Evolutionary conservation across 2,797 vertebrate species (phyloP), one percentile per base, ranked within the genome.

Genomic region (Otolemur crassicaudatus): DNA sequence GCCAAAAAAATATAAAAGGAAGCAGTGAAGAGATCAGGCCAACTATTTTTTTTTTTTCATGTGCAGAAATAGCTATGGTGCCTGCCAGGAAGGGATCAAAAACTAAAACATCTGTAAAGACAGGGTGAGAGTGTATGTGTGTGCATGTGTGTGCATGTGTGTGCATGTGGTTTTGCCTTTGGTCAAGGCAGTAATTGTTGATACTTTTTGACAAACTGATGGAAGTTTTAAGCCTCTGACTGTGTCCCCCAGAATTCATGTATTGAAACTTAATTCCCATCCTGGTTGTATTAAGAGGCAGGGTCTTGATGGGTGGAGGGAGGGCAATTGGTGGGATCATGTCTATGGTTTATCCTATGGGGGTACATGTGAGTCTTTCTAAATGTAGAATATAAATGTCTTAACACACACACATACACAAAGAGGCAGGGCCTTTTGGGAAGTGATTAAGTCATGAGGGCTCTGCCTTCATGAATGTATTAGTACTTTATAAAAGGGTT

Each of bases 11-110:
- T 60, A 73, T 23, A 56, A 88, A 75, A 94, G 29, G 69, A 79
- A 81, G 9, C 37, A 19, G 58, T 31, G 13, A 31, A 87, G 31
- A 67, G 70, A 67, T 88, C 67, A 88, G 16, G 60, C 76, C 31
- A 76, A 58, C 79, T 76, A 69, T 83, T 83, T 94, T 43, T 89
- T 76, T 60, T 83, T 83, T 89, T 46, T 83, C 46, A 83, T 82
- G 31, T 90, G 25, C 23, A 67, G 69, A 89, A 67, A 67, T 40
- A 94, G 19, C 19, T 73, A 20, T 58, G 29, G 58, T 31, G 29
- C 29, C 58, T 65, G 2, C 77, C 11, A 27, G 43, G n/a, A 22
- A 70, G 63, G 43, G 25, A 70, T 58, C 31, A 49, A 70, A 72
- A 80, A 17, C 25, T 37, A 53, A 72, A 85, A 80, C 25, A 40